phyloP scores from a whole-genome alignment of 2,888 invertebrate genomes.

The Drosophila ochracea region DNA sequence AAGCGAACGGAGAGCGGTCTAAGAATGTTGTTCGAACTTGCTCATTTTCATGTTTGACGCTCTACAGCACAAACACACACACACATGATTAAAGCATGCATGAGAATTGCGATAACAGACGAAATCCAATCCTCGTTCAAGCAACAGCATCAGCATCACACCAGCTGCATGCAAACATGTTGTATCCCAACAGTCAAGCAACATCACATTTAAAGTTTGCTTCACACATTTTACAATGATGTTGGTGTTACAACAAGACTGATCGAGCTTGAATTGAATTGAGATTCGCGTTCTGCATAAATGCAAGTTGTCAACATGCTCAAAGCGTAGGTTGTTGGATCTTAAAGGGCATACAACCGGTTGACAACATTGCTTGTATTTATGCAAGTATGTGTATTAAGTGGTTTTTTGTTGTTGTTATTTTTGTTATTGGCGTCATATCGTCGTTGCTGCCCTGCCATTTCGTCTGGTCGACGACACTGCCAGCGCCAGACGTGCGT shows the following conservation, averaged over 20 bases:
- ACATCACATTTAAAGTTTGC: not conserved
- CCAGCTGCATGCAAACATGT: constrained; percentile 10
- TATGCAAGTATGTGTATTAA: not conserved
- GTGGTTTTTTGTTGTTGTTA: constrained; percentile 12
- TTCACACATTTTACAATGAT: not conserved
- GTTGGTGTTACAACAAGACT: constrained; percentile 18
- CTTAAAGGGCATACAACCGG: constrained; percentile 8
- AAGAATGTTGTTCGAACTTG: constrained; percentile 4
- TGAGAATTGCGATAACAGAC: not conserved
- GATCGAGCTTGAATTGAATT: constrained; percentile 4
- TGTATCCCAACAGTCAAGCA: constrained; percentile 7
- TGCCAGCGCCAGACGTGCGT: constrained; percentile 64
- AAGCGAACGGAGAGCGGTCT: not conserved
- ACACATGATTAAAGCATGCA: constrained; percentile 12
- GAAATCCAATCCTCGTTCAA: not conserved
- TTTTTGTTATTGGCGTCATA: constrained; percentile 31
- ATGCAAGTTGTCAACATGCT: constrained; percentile 29
- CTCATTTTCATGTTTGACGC: constrained; percentile 21
- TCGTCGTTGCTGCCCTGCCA: constrained; percentile 34
- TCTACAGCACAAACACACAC: not conserved
- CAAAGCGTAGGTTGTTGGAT: not conserved
- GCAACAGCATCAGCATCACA: constrained; percentile 1
- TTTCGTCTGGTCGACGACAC: constrained; percentile 71
- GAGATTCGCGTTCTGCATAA: not conserved
- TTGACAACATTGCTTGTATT: constrained; percentile 27